Conservation (phyloP, 2,797 vertebrate genomes). For the Myotis pilosus region DNA sequence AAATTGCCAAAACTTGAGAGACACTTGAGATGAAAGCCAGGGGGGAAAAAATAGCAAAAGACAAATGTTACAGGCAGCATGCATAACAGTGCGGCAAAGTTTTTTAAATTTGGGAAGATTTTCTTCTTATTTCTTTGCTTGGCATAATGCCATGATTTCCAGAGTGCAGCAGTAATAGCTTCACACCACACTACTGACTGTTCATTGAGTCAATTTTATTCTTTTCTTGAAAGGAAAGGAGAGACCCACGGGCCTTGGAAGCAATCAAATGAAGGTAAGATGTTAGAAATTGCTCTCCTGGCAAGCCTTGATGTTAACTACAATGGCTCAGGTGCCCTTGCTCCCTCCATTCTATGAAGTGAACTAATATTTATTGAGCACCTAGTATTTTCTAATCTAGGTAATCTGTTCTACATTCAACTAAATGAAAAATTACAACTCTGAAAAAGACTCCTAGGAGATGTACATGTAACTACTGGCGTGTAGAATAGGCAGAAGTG, state of each 20-base stretch:
- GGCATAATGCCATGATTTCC: conserved; percentile 61
- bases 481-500: conserved; percentile 5
- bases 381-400: conserved; percentile 33
- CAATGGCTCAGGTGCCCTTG: background rate
- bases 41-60: conserved; percentile 51
- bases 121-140: conserved; percentile 61
- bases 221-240: conserved; percentile 62
- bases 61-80: conserved; percentile 59
- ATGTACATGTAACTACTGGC: background rate
- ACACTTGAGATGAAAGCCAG: conserved; percentile 62
- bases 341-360: background rate
- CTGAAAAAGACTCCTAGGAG: background rate
- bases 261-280: background rate
- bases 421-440: conserved; percentile 48
- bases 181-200: conserved; percentile 37
- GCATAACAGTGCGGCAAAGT: conserved; percentile 65
- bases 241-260: conserved; percentile 20
- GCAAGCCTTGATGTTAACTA: conserved; percentile 17
- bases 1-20: conserved; percentile 73
- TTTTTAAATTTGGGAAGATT: conserved; percentile 73
- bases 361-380: conserved; percentile 59
- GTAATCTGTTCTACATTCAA: conserved; percentile 40
- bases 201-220: conserved; percentile 50
- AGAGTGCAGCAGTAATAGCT: conserved; percentile 56
- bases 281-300: conserved; percentile 23